phyloP scores from a whole-genome alignment of 1,140 invertebrate species.

The Lepidurus arcticus region DNA sequence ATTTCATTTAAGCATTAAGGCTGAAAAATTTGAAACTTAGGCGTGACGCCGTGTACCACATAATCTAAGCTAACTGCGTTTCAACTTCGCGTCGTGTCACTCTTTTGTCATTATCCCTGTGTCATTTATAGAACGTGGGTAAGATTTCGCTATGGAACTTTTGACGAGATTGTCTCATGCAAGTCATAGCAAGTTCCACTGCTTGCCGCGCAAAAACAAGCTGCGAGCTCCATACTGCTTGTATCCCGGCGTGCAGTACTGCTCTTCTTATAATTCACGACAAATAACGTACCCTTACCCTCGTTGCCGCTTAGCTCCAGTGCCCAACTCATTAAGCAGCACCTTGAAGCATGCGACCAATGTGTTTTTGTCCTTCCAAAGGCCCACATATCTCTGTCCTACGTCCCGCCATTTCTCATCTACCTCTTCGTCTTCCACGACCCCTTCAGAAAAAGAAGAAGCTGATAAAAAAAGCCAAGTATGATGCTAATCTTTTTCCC shows the following conservation, averaged over 20 bases:
- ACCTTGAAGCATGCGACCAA: not conserved
- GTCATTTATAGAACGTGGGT: not conserved
- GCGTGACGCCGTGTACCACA: too few relatives aligned
- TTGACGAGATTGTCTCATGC: not conserved
- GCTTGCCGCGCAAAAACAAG: not conserved
- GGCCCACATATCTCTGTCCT: not conserved
- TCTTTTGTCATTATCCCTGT: not conserved
- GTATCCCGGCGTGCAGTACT: not conserved
- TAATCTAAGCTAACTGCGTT: not conserved
- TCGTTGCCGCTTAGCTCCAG: not conserved
- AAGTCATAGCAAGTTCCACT: not conserved
- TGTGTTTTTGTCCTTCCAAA: not conserved
- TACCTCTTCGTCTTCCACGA: not conserved
- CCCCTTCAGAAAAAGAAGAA: not conserved
- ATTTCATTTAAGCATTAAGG: too few relatives aligned
- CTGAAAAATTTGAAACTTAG: too few relatives aligned
- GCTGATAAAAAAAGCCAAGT: not conserved
- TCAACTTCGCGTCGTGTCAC: not conserved
- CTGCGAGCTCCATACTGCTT: not conserved
- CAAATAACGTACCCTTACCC: not conserved
- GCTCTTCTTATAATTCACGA: not conserved
- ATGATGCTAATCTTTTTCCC: not conserved
- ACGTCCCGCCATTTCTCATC: not conserved
- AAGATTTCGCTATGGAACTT: slow-evolving; percentile 2
- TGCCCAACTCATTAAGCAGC: not conserved